Conservation (phyloP, 2,797 vertebrate species). For the Acrocephalus scirpaceus region DNA sequence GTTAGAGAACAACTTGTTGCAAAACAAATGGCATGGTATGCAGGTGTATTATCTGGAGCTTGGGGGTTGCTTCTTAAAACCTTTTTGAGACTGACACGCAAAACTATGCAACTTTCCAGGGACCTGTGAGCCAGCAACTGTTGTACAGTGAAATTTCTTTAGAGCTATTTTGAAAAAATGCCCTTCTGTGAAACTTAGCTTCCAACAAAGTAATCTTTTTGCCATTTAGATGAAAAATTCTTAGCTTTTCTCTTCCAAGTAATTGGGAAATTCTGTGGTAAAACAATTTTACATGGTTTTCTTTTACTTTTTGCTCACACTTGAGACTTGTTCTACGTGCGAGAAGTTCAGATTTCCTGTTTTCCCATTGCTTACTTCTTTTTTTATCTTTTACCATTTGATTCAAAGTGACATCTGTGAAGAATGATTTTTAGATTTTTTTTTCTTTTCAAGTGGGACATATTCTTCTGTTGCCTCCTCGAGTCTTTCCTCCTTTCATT, state of each 20-base stretch:
- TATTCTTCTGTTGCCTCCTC: neutral
- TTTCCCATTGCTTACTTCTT: neutral
- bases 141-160: neutral
- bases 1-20: neutral
- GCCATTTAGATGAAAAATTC: constrained; percentile 8
- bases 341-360: neutral
- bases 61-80: neutral
- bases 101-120: neutral
- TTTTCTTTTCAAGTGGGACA: neutral
- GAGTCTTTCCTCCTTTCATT: neutral
- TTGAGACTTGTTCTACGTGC: neutral
- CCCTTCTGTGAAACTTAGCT: neutral
- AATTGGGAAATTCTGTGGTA: neutral
- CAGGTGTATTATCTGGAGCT: neutral
- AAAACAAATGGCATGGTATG: neutral
- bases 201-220: neutral
- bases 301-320: neutral
- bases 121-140: neutral
- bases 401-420: neutral
- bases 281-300: neutral
- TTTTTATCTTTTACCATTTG: neutral
- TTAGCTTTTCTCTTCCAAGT: neutral
- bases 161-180: neutral
- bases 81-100: neutral
- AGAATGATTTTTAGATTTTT: neutral